Evolutionary conservation across 2,888 invertebrate genomes (phyloP).

Genomic region (Arge pagana): DNA sequence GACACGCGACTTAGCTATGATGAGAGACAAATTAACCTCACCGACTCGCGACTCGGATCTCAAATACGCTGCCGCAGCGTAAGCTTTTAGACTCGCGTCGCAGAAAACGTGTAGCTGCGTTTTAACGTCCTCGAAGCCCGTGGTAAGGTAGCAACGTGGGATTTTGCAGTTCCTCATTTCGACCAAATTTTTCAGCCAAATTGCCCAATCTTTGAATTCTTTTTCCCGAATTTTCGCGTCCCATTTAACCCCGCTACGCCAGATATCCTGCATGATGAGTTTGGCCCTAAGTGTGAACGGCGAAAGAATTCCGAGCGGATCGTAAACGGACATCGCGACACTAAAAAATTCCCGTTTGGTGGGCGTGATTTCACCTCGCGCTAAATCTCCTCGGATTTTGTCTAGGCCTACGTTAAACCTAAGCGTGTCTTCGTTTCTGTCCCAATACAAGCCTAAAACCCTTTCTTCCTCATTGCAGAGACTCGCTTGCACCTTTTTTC

Average conservation of each 20-base stretch:
- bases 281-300: constrained; percentile 33
- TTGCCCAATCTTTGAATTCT: constrained; percentile 27
- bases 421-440: constrained; percentile 28
- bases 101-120: constrained; percentile 36
- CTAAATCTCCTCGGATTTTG: constrained; percentile 25
- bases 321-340: constrained; percentile 40
- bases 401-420: constrained; percentile 27
- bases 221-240: constrained; percentile 28
- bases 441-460: constrained; percentile 32
- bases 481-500: too few species aligned
- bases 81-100: constrained; percentile 36
- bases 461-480: neutral
- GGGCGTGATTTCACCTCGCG: constrained; percentile 22
- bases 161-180: constrained; percentile 12
- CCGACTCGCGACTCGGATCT: neutral
- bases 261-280: constrained; percentile 40
- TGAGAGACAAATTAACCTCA: neutral
- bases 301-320: constrained; percentile 40
- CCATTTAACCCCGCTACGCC: constrained; percentile 32
- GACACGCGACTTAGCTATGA: constrained; percentile 16
- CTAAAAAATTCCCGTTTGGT: constrained; percentile 34
- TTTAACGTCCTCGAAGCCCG: constrained; percentile 5
- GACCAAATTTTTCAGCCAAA: constrained; percentile 31
- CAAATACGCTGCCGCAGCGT: constrained; percentile 32
- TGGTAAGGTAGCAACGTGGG: constrained; percentile 26